A percentile compares a stretch with the other conserved stretches of the same genome.
These are phyloP conservation scores for Phoenicopterus ruber DNA, from an alignment of 2,113 vertebrate species.

Conservation along the genomic window DNA sequence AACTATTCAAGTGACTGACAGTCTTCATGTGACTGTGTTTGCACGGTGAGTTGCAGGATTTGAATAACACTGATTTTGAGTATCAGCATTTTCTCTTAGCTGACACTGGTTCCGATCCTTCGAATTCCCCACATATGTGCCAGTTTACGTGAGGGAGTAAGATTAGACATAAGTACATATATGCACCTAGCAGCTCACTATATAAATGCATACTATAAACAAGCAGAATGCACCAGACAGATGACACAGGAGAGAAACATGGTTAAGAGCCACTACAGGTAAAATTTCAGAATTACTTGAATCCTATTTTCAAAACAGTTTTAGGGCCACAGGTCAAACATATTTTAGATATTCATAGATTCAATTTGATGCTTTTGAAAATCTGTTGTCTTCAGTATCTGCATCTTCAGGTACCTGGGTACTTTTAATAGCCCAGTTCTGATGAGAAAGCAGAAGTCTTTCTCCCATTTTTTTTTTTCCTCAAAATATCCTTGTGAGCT, in stretches of 20 bases:
- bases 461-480: background rate
- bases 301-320: background rate
- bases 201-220: background rate
- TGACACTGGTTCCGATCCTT: background rate
- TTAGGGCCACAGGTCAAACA: background rate
- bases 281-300: background rate
- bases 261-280: background rate
- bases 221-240: background rate
- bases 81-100: background rate
- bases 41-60: background rate
- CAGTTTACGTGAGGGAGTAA: background rate
- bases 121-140: background rate
- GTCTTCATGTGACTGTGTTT: background rate
- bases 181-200: background rate
- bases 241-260: background rate
- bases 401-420: background rate
- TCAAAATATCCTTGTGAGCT: background rate
- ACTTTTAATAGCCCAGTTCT: background rate
- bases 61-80: background rate
- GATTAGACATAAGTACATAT: background rate
- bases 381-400: fast-evolving
- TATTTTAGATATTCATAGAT: background rate
- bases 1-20: background rate
- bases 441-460: background rate
- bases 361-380: background rate